Percentiles rank a stretch among this genome's conserved stretches.
Conservation (phyloP, 2,113 vertebrate genomes). For the Siniperca knerii region DNA sequence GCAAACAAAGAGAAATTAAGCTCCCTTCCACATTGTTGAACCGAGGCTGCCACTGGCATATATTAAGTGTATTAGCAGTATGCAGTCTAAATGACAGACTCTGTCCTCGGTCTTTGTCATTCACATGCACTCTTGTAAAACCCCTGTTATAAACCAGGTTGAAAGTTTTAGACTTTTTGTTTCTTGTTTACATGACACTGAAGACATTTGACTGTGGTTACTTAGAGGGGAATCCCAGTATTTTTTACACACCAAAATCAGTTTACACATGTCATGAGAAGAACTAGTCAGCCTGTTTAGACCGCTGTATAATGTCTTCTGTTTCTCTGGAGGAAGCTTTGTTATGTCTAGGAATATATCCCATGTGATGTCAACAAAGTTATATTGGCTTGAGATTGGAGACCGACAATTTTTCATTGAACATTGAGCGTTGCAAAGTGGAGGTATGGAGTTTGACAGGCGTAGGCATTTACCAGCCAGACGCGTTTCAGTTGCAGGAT, state of each 20-base stretch:
- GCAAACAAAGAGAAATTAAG: neutral
- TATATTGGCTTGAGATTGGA: neutral
- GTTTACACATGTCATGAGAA: neutral
- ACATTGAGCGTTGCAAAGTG: neutral
- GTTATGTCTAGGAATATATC: conserved; percentile 2
- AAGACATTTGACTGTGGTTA: neutral
- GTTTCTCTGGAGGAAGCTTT: neutral
- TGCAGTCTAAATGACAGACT: neutral
- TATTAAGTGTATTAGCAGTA: neutral
- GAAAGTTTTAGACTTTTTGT: neutral
- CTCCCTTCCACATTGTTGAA: neutral
- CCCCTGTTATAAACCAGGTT: neutral
- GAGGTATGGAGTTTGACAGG: neutral
- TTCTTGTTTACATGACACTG: neutral
- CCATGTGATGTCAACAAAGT: neutral
- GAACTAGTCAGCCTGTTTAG: neutral
- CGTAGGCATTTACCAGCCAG: neutral
- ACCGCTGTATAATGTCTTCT: conserved; percentile 1
- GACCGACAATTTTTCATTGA: neutral
- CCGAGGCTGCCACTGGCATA: neutral
- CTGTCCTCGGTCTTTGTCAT: neutral
- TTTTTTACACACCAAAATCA: neutral
- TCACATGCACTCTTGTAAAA: neutral
- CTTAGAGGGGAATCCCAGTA: neutral
- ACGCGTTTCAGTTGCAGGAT: neutral